Conservation (phyloP, 2,113 vertebrate genomes). For the Scolopax mira region DNA sequence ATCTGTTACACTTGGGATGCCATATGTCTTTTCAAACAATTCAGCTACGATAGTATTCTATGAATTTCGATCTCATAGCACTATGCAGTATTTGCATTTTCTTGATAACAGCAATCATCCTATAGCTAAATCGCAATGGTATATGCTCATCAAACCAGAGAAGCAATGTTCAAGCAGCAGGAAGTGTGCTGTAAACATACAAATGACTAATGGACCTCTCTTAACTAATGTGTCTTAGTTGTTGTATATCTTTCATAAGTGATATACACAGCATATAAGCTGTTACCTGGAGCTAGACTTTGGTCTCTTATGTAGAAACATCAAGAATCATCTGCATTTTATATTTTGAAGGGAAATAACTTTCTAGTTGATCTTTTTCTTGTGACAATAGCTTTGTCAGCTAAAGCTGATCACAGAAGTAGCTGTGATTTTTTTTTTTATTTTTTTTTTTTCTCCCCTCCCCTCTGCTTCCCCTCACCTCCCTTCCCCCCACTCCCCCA, state of each 20-base stretch:
- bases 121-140: not conserved
- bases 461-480: too few relatives aligned
- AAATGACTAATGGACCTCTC: constrained; percentile 3
- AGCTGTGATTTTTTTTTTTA: not conserved
- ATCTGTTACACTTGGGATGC: constrained; percentile 75
- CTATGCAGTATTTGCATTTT: not conserved
- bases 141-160: not conserved
- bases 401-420: not conserved
- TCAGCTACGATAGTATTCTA: constrained; percentile 43
- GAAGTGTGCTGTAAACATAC: not conserved
- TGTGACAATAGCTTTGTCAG: not conserved
- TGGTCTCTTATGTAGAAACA: not conserved
- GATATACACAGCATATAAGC: not conserved
- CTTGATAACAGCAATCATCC: not conserved
- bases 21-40: constrained; percentile 79
- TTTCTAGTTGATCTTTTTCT: not conserved
- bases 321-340: constrained; percentile 23
- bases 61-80: constrained; percentile 10
- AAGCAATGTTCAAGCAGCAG: not conserved
- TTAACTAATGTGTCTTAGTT: not conserved
- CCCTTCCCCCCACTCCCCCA: too few relatives aligned
- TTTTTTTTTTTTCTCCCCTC: not conserved
- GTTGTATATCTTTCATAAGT: not conserved
- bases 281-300: constrained; percentile 37
- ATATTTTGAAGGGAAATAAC: not conserved